Evolutionary conservation across 2,888 invertebrate species (phyloP), one percentile per base, ranked within the genome.

Genomic region (Danaus chrysippus): DNA sequence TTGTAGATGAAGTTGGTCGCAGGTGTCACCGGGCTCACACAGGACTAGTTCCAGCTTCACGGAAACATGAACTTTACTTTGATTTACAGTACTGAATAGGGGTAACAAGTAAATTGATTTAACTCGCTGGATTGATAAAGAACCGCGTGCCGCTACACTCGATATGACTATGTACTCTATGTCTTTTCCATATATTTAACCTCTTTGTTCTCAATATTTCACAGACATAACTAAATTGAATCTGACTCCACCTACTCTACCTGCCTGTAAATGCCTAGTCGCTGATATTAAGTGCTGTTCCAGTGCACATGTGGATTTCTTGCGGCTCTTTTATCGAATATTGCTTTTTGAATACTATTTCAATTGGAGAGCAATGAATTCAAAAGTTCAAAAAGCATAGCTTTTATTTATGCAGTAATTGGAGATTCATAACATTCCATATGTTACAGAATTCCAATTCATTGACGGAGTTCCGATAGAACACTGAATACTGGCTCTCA

Each of bases 201-300:
- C n/a, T n/a, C n/a, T n/a, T n/a, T n/a, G 54, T 62, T 49, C 56
- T 57, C 54, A 44, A 54, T 44, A 23, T n/a, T 13, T 52, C 54
- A 41, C 44, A 61, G n/a, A 66, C 63, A 65, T 64, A 63, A 57
- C 63, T 60, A 63, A 69, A 68, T 69, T 66, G 69, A 63, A 68
- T 66, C 56, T 57, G 49, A 63, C 60, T 52, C 55, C 58, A 64
- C 61, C 64, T 62, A 56, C 56, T 53, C 54, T 54, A 59, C 15
- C 53, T 53, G 44, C 44, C 54, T 52, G 42, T 43, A 54, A 43
- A 59, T 59, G 56, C 58, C 59, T 19, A 61, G 54, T 59, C 34
- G 54, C 54, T 42, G 42, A 49, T 52, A 54, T 54, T 54, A 59
- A 54, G 41, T 42, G 54, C 54, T 46, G 49, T 49, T 49, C 15